Evolutionary conservation across 1,140 invertebrate species (phyloP).

Genomic region (Drosophila oshimai): DNA sequence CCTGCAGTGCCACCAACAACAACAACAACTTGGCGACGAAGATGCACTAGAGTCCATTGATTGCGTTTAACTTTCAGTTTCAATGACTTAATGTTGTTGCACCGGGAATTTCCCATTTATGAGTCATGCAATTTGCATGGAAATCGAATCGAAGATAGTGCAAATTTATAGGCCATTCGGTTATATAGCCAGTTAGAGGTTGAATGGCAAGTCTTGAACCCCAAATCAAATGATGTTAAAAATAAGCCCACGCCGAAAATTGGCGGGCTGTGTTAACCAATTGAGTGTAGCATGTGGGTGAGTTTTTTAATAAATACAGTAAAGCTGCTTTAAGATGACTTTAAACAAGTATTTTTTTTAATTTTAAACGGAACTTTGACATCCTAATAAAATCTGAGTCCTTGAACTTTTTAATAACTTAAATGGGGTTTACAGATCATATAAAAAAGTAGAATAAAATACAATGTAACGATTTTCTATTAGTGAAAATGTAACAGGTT

Average conservation of each 20-base stretch:
- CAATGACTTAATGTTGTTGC: slow-evolving; percentile 48
- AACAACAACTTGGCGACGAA: slow-evolving; percentile 6
- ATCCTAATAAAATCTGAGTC: no score
- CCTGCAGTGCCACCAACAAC: slow-evolving; percentile 23
- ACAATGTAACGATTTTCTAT: not conserved
- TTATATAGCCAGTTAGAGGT: slow-evolving; percentile 2
- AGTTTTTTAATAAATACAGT: slow-evolving; percentile 1
- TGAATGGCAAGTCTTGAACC: slow-evolving; percentile 26
- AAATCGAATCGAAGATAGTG: slow-evolving; percentile 25
- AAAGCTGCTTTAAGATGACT: not conserved
- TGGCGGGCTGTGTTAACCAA: slow-evolving; percentile 50
- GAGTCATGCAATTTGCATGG: slow-evolving; percentile 63
- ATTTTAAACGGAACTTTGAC: no score
- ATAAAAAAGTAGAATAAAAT: no score
- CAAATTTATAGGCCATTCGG: slow-evolving; percentile 20
- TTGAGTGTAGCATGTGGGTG: slow-evolving; percentile 33
- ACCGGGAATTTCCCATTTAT: slow-evolving; percentile 61
- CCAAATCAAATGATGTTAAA: slow-evolving; percentile 13
- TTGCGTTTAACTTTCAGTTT: slow-evolving; percentile 67
- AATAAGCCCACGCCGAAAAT: slow-evolving; percentile 41
- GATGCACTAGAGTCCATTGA: slow-evolving; percentile 54
- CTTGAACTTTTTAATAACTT: no score
- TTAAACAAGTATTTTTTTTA: no score
- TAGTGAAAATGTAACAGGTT: not conserved
- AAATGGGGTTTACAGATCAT: no score